Evolutionary conservation across 1,140 invertebrate species (phyloP), one percentile per base, ranked within the genome.

Genomic region (Parapsyche elsis): DNA sequence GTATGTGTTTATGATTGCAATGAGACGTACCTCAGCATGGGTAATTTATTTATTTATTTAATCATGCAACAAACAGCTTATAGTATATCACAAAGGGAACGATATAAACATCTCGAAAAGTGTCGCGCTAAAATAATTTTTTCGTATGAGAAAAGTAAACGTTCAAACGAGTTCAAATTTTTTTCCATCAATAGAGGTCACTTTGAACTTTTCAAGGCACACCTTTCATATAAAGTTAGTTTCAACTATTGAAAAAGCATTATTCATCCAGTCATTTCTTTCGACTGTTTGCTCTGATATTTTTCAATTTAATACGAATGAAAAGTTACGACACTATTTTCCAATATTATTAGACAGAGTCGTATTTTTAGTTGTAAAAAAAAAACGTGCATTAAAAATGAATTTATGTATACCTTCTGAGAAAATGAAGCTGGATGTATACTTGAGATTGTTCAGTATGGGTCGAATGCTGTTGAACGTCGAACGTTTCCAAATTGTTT

Each of bases 401-500:
- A 67, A 67, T 24, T 59, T 16, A 64, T 10, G 19, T 76, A 91
- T 87, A 96, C 94, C 93, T 90, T 93, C 92, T 64, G 95, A 85
- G 84, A 92, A 91, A 85, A 96, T 91, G 88, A 92, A 91, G 84
- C 94, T 93, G 81, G 90, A 91, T 71, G 86, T 88, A 84, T 93
- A 92, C 86, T 93, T 93, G 84, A 95, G 90, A 87, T 95, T 95
- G 77, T 91, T 90, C 80, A 94, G 86, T 85, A 96, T 91, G 4
- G 94, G 94, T 67, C 90, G 90, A 80, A 95, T 90, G 46, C 92
- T 93, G 79, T 93, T 92, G 85, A 91, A 92, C 80, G 92, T 93
- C 84, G n/a, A 96, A 89, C n/a, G 93, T 94, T 83, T 92, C 90
- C 79, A 96, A 89, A 76, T 90, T 86, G 85, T 96, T 95, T 7